phyloP scores from a whole-genome alignment of 2,888 invertebrate genomes.

The Acleris laterana region DNA sequence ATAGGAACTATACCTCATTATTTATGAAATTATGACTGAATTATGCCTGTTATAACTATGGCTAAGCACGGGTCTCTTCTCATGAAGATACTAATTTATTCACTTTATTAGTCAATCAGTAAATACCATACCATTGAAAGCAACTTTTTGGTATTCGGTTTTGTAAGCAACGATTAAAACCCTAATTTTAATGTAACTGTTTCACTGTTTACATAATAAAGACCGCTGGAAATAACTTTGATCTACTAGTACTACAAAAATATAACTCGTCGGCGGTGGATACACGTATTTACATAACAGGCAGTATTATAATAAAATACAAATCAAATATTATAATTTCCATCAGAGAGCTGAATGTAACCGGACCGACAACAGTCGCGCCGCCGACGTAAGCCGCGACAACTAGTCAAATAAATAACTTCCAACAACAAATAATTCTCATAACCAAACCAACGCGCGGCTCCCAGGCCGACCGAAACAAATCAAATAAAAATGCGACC shows the following conservation, averaged over 20 bases:
- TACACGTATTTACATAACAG: constrained; percentile 33
- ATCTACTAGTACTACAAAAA: not conserved
- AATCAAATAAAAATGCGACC: constrained; percentile 60
- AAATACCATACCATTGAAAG: too few species aligned
- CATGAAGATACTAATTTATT: too few species aligned
- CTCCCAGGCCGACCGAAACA: constrained; percentile 46
- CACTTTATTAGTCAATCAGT: too few species aligned
- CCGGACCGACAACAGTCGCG: constrained; percentile 55
- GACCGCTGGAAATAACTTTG: too few species aligned
- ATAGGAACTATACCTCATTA: too few species aligned
- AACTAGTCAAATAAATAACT: constrained; percentile 76
- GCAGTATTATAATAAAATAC: constrained; percentile 32
- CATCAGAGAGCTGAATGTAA: constrained; percentile 60
- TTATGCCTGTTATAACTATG: too few species aligned
- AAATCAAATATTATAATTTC: constrained; percentile 43
- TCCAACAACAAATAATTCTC: constrained; percentile 80
- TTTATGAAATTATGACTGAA: too few species aligned
- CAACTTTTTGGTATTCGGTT: too few species aligned
- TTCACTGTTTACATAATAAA: too few species aligned
- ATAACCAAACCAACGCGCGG: constrained; percentile 61
- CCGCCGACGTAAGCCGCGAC: constrained; percentile 62
- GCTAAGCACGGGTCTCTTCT: too few species aligned
- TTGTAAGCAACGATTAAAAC: too few species aligned
- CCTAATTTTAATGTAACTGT: too few species aligned
- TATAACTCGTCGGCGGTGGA: constrained; percentile 1